Percentiles rank a stretch among this genome's conserved stretches.
phyloP scores from a whole-genome alignment of 1,140 invertebrate species.

The Chlorops oryzae region DNA sequence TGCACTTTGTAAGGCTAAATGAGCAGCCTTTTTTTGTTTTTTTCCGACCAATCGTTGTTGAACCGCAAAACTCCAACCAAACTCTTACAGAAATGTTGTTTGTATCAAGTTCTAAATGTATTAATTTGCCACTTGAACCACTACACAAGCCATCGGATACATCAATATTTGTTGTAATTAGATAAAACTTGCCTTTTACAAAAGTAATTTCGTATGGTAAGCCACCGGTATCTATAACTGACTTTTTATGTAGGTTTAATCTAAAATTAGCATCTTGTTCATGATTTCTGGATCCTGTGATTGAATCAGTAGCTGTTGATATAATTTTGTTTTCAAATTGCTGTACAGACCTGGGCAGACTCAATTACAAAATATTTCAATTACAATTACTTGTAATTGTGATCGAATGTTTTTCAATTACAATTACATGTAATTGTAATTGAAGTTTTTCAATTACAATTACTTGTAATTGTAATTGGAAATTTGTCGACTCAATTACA shows the following conservation, averaged over 20 bases:
- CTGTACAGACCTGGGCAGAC: too few relatives aligned
- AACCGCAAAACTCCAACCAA: neutral
- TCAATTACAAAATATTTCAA: too few relatives aligned
- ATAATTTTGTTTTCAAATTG: neutral
- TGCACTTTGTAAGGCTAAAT: neutral
- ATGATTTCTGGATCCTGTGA: neutral
- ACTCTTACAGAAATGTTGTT: neutral
- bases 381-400: too few relatives aligned
- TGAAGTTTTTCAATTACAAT: too few relatives aligned
- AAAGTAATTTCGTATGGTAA: conserved; percentile 40
- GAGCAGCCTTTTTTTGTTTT: neutral
- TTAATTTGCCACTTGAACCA: conserved; percentile 37
- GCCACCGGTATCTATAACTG: conserved; percentile 33
- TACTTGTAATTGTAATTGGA: too few relatives aligned
- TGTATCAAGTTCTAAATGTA: conserved; percentile 31
- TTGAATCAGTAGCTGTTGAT: neutral
- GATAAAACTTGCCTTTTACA: conserved; percentile 30
- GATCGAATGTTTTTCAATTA: too few relatives aligned
- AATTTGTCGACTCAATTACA: too few relatives aligned
- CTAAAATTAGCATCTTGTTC: conserved; percentile 20
- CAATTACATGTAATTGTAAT: too few relatives aligned
- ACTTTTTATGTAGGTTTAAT: conserved; percentile 39
- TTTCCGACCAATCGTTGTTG: neutral
- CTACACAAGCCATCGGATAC: conserved; percentile 40
- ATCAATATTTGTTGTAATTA: conserved; percentile 44